Evolutionary conservation across 2,113 vertebrate genomes (phyloP).

Genomic region (Oceanodroma tethys): DNA sequence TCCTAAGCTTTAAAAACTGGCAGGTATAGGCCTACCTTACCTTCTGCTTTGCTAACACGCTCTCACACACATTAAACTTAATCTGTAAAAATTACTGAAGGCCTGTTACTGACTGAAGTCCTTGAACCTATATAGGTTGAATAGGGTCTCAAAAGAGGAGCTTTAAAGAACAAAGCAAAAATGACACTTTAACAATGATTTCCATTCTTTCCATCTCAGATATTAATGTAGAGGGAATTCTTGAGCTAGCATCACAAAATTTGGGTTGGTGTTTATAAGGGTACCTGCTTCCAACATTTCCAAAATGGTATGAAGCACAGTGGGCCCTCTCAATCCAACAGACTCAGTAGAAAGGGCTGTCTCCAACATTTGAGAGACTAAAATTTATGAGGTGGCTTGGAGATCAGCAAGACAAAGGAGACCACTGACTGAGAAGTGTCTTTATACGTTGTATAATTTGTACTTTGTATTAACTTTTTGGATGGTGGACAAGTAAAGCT

Average conservation of each 20-base stretch:
- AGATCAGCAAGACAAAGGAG: background rate
- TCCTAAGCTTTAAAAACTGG: background rate
- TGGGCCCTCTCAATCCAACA: background rate
- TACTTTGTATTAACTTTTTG: background rate
- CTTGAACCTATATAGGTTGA: background rate
- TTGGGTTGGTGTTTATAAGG: background rate
- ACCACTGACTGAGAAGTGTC: background rate
- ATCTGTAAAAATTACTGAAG: constrained; percentile 47
- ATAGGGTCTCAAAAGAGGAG: background rate
- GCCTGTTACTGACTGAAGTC: constrained; percentile 9
- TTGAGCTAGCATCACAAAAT: background rate
- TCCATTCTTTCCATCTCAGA: background rate
- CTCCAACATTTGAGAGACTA: background rate
- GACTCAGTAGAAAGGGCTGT: background rate
- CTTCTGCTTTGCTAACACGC: background rate
- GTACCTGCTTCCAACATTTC: background rate
- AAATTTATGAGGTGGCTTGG: background rate
- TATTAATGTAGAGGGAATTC: background rate
- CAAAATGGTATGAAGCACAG: background rate
- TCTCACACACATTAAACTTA: background rate
- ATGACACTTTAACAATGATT: background rate
- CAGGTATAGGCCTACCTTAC: background rate
- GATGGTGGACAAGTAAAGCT: background rate
- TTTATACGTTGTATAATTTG: background rate
- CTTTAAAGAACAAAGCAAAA: background rate